Evolutionary conservation across 2,888 invertebrate species (phyloP), one percentile per base, ranked within the genome.

Genomic region (Creontiades dilutus): DNA sequence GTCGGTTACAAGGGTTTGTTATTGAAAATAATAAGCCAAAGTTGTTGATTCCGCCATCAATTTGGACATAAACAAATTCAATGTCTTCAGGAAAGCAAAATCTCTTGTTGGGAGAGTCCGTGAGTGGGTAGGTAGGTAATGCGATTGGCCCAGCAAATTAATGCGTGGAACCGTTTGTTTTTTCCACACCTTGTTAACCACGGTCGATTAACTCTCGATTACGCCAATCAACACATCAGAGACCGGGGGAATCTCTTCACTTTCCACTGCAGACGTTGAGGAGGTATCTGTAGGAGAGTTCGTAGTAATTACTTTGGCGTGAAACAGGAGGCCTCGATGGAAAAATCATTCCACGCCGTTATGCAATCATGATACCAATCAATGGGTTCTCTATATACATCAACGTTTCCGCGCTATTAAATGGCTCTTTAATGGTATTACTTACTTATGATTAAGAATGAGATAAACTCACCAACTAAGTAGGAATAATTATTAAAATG

Each of bases 171-270:
- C 68, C 68, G 61, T 68, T 68, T 68, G 68, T 68, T 68, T n/a
- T 7, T 37, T 19, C 19, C 68, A 23, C 68, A 68, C 23, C 61
- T 61, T 61, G 61, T 61, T 61, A 61, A 61, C 23, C 23, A 27
- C 23, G 68, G 68, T 68, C 68, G 68, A 68, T 68, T 68, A 68
- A 68, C 27, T 9, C 27, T 68, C 68, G 68, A 68, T 68, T 68
- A 68, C 68, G 68, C 23, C 68, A 68, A 68, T 68, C 68, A 68
- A 68, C 68, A 27, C 68, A n/a, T 57, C 23, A 68, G 19, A 19
- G n/a, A 19, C 23, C 27, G 68, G 23, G 19, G 11, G 52, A 16
- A 52, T 52, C 52, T 68, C 68, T 27, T 68, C 68, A 68, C 68
- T 68, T 68, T 68, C 68, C 68, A 68, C 27, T 23, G 19, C 68